Evolutionary conservation across 1,140 invertebrate species (phyloP), one percentile per base, ranked within the genome.

Genomic region (Cyclargus thomasi): DNA sequence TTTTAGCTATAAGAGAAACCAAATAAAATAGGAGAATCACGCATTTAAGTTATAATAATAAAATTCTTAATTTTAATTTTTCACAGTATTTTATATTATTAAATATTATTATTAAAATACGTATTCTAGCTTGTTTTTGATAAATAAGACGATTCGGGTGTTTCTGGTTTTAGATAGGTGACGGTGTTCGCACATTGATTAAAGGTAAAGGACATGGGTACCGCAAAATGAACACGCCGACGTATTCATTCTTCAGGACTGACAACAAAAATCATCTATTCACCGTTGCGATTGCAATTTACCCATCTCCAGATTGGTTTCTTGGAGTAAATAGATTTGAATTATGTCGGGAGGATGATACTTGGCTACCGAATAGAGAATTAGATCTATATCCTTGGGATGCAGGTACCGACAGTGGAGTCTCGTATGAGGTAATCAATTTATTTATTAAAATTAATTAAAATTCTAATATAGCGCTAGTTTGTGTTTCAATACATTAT

Each of bases 301-400:
- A 79, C 62, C 87, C 87, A 0, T 90, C 87, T 2, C 87, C 87
- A 0, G 87, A 90, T 62, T 90, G 87, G 87, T 90, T 87, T 57
- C 73, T 88, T 0, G 87, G 87, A 11, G 80, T 90, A 0, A 81
- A 78, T 7, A 81, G 82, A 53, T 87, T 87, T 62, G 84, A 90
- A 65, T 65, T 90, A 1, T 90, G 87, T 29, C 80, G 82, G 62
- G 70, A 74, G 65, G 79, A 83, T 39, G 83, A 85, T 23, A 84
- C 82, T 0, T 90, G 87, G 87, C 63, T 88, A 1, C 36, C 68
- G 11, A 82, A 89, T 47, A 74, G 82, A 22, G 84, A 86, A 70
- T 53, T 89, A 1, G 81, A 85, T 35, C 68, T 89, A 20, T 88
- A 79, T 67, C 85, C 80, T 0, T 89, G 86, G 86, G 86, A 88